A percentile compares a stretch with the other conserved stretches of the same genome.
phyloP scores from a whole-genome alignment of 2,113 vertebrate species.

The Romanogobio albipinnatus region DNA sequence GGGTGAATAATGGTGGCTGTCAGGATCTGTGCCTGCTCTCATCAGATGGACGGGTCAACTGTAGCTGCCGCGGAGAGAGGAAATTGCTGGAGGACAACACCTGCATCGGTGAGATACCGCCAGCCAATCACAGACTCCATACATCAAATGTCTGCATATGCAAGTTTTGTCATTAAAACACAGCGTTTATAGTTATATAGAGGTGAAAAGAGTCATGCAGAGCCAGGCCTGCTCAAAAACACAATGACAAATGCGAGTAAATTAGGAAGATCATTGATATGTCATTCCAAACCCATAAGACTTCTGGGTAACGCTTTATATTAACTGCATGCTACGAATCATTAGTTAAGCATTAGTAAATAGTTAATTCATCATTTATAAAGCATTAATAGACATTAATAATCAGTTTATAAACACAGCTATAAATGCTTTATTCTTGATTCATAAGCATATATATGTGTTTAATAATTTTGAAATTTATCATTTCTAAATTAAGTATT shows the following conservation, averaged over 20 bases:
- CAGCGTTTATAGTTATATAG: background rate
- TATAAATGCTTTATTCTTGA: too few relatives aligned
- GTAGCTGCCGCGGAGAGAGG: constrained; percentile 90
- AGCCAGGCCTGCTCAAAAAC: background rate
- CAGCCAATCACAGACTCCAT: background rate
- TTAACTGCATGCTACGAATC: too few relatives aligned
- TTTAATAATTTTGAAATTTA: too few relatives aligned
- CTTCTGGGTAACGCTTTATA: too few relatives aligned
- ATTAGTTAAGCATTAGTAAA: too few relatives aligned
- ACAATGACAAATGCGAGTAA: background rate
- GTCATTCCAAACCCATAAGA: background rate
- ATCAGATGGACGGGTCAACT: constrained; percentile 90
- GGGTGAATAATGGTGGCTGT: constrained; percentile 90
- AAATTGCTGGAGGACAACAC: constrained; percentile 90
- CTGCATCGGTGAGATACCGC: constrained; percentile 82
- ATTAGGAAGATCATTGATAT: background rate
- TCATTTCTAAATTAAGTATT: too few relatives aligned
- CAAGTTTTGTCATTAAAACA: background rate
- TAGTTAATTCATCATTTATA: too few relatives aligned
- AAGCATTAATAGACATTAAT: too few relatives aligned
- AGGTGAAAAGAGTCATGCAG: background rate
- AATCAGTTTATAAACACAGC: too few relatives aligned
- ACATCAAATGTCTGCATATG: background rate
- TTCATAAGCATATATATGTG: too few relatives aligned
- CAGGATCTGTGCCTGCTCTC: constrained; percentile 94